phyloP scores from a whole-genome alignment of 2,888 invertebrate genomes.

The Neria commutata region DNA sequence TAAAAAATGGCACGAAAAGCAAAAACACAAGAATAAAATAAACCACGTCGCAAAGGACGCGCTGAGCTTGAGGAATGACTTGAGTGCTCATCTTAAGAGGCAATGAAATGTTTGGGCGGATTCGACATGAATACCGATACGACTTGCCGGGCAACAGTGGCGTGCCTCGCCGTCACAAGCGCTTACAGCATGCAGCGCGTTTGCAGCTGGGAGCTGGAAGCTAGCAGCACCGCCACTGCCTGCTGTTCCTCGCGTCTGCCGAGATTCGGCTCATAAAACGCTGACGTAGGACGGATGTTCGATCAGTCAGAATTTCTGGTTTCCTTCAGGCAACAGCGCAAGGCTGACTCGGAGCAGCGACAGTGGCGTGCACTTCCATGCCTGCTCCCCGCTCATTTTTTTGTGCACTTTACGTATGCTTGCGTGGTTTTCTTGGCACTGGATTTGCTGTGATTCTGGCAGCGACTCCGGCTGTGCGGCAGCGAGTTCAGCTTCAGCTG shows the following conservation, averaged over 20 bases:
- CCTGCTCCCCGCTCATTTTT: neutral
- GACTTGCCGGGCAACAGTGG: too few relatives aligned
- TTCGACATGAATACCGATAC: conserved; percentile 16
- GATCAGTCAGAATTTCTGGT: neutral
- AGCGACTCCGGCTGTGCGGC: neutral
- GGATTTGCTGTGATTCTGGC: too few relatives aligned
- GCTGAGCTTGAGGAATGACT: conserved; percentile 3
- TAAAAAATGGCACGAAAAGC: neutral
- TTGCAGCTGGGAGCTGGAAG: too few relatives aligned
- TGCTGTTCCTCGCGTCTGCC: too few relatives aligned
- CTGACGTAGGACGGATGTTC: too few relatives aligned
- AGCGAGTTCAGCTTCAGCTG: conserved; percentile 7
- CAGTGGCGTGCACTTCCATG: neutral
- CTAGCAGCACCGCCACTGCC: neutral
- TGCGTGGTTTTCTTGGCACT: neutral
- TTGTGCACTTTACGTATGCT: neutral
- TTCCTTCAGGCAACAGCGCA: neutral
- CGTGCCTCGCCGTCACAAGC: too few relatives aligned
- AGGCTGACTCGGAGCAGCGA: neutral
- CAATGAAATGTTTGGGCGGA: conserved; percentile 12
- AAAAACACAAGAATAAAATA: neutral
- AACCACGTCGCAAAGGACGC: neutral
- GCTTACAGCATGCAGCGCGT: too few relatives aligned
- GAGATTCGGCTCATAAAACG: neutral
- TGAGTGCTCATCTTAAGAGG: neutral